Percentiles rank a stretch among this genome's conserved stretches.
phyloP scores from a whole-genome alignment of 2,797 vertebrate genomes.

The Manis javanica region DNA sequence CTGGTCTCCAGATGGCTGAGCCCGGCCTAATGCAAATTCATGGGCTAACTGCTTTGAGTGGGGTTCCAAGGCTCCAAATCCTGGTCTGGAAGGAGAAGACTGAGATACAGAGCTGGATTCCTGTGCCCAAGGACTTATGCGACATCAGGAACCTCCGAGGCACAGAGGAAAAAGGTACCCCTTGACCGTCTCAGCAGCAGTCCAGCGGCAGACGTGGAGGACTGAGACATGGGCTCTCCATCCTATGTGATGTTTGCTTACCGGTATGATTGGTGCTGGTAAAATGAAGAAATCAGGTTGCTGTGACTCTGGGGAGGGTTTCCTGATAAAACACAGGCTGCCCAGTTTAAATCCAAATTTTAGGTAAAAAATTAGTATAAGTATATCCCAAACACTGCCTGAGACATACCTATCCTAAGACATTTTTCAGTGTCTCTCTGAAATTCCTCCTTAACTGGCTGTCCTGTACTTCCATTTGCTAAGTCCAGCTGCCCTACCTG shows the following conservation, averaged over 20 bases:
- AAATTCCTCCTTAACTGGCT: neutral
- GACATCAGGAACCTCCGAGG: neutral
- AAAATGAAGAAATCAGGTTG: neutral
- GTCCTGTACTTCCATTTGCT: neutral
- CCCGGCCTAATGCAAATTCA: neutral
- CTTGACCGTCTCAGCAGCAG: rapidly evolving
- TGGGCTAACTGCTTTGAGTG: neutral
- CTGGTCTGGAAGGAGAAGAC: neutral
- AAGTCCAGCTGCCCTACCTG: neutral
- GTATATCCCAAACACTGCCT: too few relatives aligned
- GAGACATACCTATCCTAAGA: too few relatives aligned
- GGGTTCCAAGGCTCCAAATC: neutral
- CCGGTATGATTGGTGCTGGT: too few relatives aligned
- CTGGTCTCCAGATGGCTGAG: neutral
- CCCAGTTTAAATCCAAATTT: neutral
- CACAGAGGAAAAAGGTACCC: neutral
- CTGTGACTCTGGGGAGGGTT: neutral
- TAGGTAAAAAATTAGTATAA: neutral
- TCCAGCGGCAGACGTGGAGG: neutral
- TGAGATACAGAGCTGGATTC: neutral
- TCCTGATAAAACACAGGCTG: neutral
- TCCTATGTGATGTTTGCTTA: neutral
- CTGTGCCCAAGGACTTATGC: neutral
- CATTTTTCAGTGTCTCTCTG: neutral
- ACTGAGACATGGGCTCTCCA: rapidly evolving